Evolutionary conservation across 2,888 invertebrate species (phyloP), one percentile per base, ranked within the genome.

Genomic region (Pristionchus maxplancki): DNA sequence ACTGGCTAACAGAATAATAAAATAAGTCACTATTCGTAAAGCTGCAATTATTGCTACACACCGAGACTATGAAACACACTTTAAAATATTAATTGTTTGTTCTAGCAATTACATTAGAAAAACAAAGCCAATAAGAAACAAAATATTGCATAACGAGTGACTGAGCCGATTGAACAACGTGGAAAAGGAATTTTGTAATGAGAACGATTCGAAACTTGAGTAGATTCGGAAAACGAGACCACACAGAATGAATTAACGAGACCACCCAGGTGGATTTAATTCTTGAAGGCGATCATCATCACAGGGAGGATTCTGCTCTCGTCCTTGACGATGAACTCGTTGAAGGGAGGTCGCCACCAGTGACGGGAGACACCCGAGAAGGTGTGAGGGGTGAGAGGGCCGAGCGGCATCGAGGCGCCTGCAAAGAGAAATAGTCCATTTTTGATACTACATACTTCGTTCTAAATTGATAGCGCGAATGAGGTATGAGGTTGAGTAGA

Each of bases 291-390:
- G 24, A 87, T 50, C 13, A 87, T 1, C n/a, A 53, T 40, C 17
- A 17, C 15, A 24, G 87, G 87, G 24, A 87, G 87, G 20, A 87
- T 78, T 9, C 87, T n/a, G 11, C 28, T 37, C 13, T 78, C 74
- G 58, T 87, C 88, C 78, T 81, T 81, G 78, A 88, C 81, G 53
- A 88, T 81, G 81, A 28, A 88, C 62, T 88, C 88, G 28, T 37
- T 78, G 40, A 40, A 53, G 17, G 85, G 64, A 2, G 58, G 62
- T 17, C 64, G 15, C 85, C 85, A 85, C 64, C 85, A 64, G 31
- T 83, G 53, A 15, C 4, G 17, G 3, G n/a, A 20, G 3, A 8
- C 24, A 4, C 34, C 53, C 5, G 50, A 53, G 50, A 44, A 83
- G 6, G 37, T 44, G 44, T 37, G 48, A 28, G 62, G 28, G 40